Base-by-base conservation (phyloP, 1,140 invertebrate species). In the Philopotamus ludificatus region DNA sequence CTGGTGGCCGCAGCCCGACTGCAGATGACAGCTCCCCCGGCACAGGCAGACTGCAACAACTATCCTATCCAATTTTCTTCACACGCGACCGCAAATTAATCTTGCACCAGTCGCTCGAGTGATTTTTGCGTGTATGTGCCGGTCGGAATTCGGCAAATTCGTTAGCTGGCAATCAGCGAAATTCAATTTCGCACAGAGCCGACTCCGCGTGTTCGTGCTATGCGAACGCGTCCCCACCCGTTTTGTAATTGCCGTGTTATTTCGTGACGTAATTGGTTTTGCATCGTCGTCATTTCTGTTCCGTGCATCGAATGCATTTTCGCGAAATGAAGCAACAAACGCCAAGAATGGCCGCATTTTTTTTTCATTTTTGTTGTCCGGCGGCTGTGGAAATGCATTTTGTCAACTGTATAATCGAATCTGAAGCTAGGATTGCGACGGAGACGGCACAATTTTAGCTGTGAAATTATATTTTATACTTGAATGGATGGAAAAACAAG, bases 21-120 rank as follows among this genome's bases (percentile, higher is more conserved):
- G 57, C 57, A 26, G 57, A 42, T 60, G 57, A 60, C 57, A 60
- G 57, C 39, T 42, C 18, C 20, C 44, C 44, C 44, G 45, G 57
- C 57, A 60, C 57, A 42, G n/a, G 20, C 54, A 20, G 25, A 54
- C n/a, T 34, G 51, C 15, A 18, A n/a, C 51, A 2, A 58, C n/a
- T 26, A n/a, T 20, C n/a, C 16, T n/a, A n/a, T n/a, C n/a, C n/a
- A n/a, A n/a, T n/a, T n/a, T n/a, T n/a, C n/a, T n/a, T n/a, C n/a
- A n/a, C n/a, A n/a, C n/a, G n/a, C n/a, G n/a, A n/a, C 18, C 18
- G 8, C 44, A 47, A 9, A 47, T 47, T 20, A 47, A 47, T 9
- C 18, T 47, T 47, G 8, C 18, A 12, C 3, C 44, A 47, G 18
- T 47, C 44, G n/a, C n/a, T n/a, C n/a, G n/a, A n/a, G n/a, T n/a